Percentiles rank a stretch among this genome's conserved stretches.
phyloP scores from a whole-genome alignment of 1,140 invertebrate species.

The Melanaphis sacchari region DNA sequence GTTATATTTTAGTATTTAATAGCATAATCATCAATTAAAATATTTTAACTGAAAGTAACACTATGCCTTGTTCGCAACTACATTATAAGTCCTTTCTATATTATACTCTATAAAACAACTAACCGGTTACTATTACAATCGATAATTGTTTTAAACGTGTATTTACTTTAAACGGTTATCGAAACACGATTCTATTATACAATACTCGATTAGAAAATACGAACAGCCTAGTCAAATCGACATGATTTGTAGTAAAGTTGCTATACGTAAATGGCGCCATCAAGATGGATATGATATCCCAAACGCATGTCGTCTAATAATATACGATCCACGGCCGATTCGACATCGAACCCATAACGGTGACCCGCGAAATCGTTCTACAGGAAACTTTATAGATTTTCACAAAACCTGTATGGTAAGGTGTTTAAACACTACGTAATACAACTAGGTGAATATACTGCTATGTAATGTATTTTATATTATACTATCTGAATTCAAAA shows the following conservation, averaged over 20 bases:
- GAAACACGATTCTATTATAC: not conserved
- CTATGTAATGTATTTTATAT: not conserved
- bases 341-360: not conserved
- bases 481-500: not conserved
- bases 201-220: constrained; percentile 13
- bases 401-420: not conserved
- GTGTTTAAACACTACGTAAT: not conserved
- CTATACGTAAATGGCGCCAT: not conserved
- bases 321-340: not conserved
- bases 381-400: not conserved
- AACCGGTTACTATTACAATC: constrained; percentile 14
- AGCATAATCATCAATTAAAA: not conserved
- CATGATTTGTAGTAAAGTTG: not conserved
- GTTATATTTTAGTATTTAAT: not conserved
- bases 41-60: not conserved
- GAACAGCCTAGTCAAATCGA: not conserved
- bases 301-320: not conserved
- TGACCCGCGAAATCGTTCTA: not conserved
- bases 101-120: not conserved
- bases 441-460: too few relatives aligned
- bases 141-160: not conserved
- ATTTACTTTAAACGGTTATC: constrained; percentile 5
- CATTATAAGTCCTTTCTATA: constrained; percentile 10
- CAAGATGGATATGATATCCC: not conserved
- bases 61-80: not conserved